Conservation (phyloP, 2,113 vertebrate species). For the Carettochelys insculpta region DNA sequence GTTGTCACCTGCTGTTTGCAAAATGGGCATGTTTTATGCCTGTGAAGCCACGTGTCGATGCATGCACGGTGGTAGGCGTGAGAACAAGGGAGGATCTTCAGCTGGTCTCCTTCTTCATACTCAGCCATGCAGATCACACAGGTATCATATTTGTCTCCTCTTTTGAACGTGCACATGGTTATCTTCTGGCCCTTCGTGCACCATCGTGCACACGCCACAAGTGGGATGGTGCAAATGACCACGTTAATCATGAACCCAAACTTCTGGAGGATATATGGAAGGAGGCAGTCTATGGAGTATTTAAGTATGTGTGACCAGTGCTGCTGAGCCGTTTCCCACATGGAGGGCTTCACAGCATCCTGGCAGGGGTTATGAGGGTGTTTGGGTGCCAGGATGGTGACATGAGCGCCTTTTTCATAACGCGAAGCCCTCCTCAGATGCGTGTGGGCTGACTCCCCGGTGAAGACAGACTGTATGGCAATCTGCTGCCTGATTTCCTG, state of each 20-base stretch:
- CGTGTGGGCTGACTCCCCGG: slow-evolving; percentile 35
- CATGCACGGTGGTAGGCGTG: slow-evolving; percentile 82
- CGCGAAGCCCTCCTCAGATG: slow-evolving; percentile 19
- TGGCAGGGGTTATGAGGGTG: slow-evolving; percentile 75
- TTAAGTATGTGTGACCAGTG: fast-evolving
- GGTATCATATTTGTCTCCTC: slow-evolving; percentile 12
- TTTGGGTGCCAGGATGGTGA: slow-evolving; percentile 75
- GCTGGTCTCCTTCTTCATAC: slow-evolving; percentile 53
- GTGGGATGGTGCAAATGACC: fast-evolving
- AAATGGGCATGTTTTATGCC: slow-evolving; percentile 79
- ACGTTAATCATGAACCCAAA: background rate
- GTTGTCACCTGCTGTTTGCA: slow-evolving; percentile 82
- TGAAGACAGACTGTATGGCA: slow-evolving; percentile 82
- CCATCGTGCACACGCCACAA: background rate
- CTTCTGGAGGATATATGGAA: background rate
- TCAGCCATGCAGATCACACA: slow-evolving; percentile 71
- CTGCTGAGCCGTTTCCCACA: slow-evolving; percentile 32
- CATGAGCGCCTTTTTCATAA: slow-evolving; percentile 23
- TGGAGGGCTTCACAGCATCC: slow-evolving; percentile 73
- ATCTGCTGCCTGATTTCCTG: slow-evolving; percentile 78
- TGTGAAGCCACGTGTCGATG: slow-evolving; percentile 81
- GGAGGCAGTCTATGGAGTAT: background rate
- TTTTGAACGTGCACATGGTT: background rate
- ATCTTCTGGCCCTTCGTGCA: background rate
- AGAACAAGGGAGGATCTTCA: slow-evolving; percentile 66